Evolutionary conservation across 2,113 vertebrate species (phyloP), one percentile per base, ranked within the genome.

Genomic region (Phalacrocorax carbo): DNA sequence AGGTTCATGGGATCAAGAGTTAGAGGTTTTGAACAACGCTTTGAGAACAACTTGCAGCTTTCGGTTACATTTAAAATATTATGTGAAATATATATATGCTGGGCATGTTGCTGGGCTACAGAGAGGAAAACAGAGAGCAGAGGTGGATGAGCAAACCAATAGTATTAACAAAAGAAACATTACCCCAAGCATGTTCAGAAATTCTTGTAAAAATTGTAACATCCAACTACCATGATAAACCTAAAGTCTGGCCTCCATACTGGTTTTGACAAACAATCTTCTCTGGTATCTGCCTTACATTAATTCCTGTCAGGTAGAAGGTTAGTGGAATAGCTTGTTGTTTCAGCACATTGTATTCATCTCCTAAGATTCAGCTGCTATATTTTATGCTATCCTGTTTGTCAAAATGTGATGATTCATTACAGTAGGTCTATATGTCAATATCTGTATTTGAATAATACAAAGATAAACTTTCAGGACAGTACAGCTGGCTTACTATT

Each of bases 391-490:
- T 65, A 21, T 66, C 48, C 36, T 69, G 44, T 91, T 85, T 93
- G 84, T 91, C 81, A 95, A 78, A 95, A 85, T 77, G 25, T 87
- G 86, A 72, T 88, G 48, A 93, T 95, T 88, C 75, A 73, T 94
- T 91, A 62, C 51, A 91, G 51, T 68, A 85, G 58, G 81, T 80
- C 84, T 94, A 18, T 66, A 87, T 93, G 86, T 82, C 86, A 88
- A 80, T 95, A 93, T 70, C 49, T 58, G 19, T 88, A 81, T 82
- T 76, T 88, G 60, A 96, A 87, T 75, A 75, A 92, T 48, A 89
- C 15, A 94, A 82, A 94, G 57, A 75, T 85, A 95, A 95, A 82
- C 68, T 86, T 95, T 81, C 72, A 83, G 64, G 18, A 10, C 26
- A 68, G 51, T 70, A 58, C 17, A 81, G 17, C 52, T 90, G 66